phyloP scores from a whole-genome alignment of 2,113 vertebrate genomes.

The Orcinus orca region DNA sequence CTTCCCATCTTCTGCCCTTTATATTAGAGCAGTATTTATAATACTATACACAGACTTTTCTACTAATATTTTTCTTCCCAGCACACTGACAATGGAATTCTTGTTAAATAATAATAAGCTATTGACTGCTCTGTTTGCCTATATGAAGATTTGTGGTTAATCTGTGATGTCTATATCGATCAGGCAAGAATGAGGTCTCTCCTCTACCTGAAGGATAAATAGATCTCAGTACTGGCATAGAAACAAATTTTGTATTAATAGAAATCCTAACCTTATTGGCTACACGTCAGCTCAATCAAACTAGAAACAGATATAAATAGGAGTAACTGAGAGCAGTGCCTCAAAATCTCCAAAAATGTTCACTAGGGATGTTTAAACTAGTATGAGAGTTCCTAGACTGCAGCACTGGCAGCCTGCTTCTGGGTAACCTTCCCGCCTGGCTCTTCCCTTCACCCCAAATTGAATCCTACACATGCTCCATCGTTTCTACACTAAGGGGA shows the following conservation, averaged over 20 bases:
- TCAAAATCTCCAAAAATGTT: slow-evolving; percentile 54
- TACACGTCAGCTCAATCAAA: slow-evolving; percentile 30
- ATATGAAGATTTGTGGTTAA: slow-evolving; percentile 82
- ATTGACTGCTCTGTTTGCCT: slow-evolving; percentile 80
- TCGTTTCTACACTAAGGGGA: slow-evolving; percentile 46
- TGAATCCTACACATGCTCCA: slow-evolving; percentile 3
- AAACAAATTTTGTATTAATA: slow-evolving; percentile 44
- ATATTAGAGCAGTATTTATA: not conserved
- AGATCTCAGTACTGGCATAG: slow-evolving; percentile 47
- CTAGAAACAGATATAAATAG: slow-evolving; percentile 32
- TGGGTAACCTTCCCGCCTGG: not conserved
- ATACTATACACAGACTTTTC: not conserved
- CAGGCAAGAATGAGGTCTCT: slow-evolving; percentile 71
- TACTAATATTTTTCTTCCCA: slow-evolving; percentile 79
- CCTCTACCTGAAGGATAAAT: slow-evolving; percentile 65
- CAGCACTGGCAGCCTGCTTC: not conserved
- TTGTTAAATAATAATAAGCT: slow-evolving; percentile 84
- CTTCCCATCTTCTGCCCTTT: not conserved
- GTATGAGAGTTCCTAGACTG: not conserved
- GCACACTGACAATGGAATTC: slow-evolving; percentile 79
- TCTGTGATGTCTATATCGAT: slow-evolving; percentile 78
- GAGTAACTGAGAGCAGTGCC: not conserved
- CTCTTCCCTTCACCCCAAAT: not conserved
- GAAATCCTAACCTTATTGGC: slow-evolving; percentile 56
- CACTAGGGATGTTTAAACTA: slow-evolving; percentile 60